Conservation (phyloP, 2,888 invertebrate genomes). For the Machimus rusticus region DNA sequence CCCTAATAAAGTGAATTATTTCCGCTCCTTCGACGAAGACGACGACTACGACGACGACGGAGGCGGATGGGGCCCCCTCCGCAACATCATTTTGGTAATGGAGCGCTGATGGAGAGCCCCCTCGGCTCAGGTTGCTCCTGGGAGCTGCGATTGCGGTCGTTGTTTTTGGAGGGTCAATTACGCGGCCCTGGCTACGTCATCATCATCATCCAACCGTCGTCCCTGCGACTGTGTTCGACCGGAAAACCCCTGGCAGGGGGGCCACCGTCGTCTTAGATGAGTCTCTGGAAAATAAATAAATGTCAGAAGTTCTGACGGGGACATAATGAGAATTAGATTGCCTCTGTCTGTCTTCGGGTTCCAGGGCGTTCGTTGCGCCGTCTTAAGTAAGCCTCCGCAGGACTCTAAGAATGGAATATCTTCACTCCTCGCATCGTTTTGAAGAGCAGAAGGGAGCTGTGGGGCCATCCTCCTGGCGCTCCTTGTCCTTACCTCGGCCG, state of each 20-base stretch:
- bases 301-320: conserved; percentile 25
- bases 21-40: conserved; percentile 1
- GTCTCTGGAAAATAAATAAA: conserved; percentile 35
- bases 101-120: not conserved
- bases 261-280: conserved; percentile 7
- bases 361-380: not conserved
- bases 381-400: not conserved
- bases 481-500: not conserved
- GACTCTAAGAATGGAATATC: not conserved
- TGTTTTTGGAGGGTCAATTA: not conserved
- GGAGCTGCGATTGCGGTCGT: not conserved
- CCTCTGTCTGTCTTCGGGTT: not conserved
- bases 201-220: not conserved
- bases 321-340: conserved; percentile 37
- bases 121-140: not conserved
- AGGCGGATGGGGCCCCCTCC: not conserved
- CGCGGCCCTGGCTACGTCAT: not conserved
- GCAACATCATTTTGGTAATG: conserved; percentile 19
- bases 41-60: not conserved
- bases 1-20: conserved; percentile 38
- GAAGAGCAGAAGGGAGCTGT: not conserved
- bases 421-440: not conserved
- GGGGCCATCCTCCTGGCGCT: not conserved
- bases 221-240: not conserved
- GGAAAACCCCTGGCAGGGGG: not conserved